A percentile compares a stretch with the other conserved stretches of the same genome.
These are phyloP conservation scores for Lepetodrilus schrolli DNA, from an alignment of 2,888 invertebrate species.

Conservation along the genomic window DNA sequence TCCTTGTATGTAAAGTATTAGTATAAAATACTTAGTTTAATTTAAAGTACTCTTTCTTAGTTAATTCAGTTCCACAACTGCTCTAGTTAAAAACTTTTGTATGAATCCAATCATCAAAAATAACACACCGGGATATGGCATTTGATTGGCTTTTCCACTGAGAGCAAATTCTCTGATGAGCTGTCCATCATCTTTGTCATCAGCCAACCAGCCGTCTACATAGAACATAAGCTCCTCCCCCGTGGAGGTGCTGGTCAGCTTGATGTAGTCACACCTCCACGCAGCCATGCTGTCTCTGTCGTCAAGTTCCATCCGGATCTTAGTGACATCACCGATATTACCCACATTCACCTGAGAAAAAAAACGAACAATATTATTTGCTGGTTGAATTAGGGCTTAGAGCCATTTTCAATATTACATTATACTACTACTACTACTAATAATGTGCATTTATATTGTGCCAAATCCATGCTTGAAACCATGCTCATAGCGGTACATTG, in stretches of 20 bases:
- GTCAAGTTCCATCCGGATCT: conserved; percentile 68
- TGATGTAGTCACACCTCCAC: conserved; percentile 69
- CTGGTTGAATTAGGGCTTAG: too few species aligned
- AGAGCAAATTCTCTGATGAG: conserved; percentile 63
- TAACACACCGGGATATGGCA: conserved; percentile 57
- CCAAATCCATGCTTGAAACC: too few species aligned
- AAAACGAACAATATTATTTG: too few species aligned
- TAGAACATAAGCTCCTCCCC: conserved; percentile 61
- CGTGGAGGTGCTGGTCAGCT: conserved; percentile 56
- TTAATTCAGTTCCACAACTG: neutral
- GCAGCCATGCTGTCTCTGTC: conserved; percentile 54
- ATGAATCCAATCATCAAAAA: too few species aligned
- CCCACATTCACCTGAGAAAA: conserved; percentile 61
- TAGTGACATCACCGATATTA: conserved; percentile 68
- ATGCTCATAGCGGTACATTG: too few species aligned
- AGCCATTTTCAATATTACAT: too few species aligned
- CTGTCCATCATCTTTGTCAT: conserved; percentile 64
- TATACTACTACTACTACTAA: too few species aligned
- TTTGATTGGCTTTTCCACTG: conserved; percentile 44
- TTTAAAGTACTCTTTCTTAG: neutral
- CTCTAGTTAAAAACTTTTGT: neutral
- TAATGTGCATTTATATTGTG: too few species aligned
- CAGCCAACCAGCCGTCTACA: conserved; percentile 67
- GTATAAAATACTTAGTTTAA: too few species aligned
- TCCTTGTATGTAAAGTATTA: too few species aligned